A percentile compares a stretch with the other conserved stretches of the same genome.
Conservation (phyloP, 1,140 invertebrate species). For the Lysiphlebus fabarum region DNA sequence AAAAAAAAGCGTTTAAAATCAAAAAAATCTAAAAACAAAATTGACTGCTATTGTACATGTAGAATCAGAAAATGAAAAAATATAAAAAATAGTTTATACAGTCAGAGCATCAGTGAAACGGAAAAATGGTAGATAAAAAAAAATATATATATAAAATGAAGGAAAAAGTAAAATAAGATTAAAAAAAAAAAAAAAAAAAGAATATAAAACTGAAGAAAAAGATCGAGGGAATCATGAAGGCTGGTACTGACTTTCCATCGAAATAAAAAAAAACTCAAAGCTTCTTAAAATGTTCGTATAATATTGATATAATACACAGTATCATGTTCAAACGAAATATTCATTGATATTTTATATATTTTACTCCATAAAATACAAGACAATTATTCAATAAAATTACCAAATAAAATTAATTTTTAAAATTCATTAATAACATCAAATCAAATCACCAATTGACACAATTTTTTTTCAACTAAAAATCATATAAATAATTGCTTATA, state of each 20-base stretch:
- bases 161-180: constrained; percentile 11
- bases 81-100: neutral
- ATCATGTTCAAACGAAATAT: constrained; percentile 7
- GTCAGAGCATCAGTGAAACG: constrained; percentile 3
- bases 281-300: constrained; percentile 25
- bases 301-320: constrained; percentile 14
- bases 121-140: constrained; percentile 27
- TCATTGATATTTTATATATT: constrained; percentile 1
- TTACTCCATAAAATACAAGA: neutral
- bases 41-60: neutral
- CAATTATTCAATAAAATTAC: neutral
- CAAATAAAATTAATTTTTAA: too few relatives aligned
- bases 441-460: too few relatives aligned
- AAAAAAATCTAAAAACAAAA: neutral
- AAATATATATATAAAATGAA: constrained; percentile 17
- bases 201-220: constrained; percentile 24
- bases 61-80: neutral
- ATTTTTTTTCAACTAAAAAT: too few relatives aligned
- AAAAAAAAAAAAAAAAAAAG: constrained; percentile 14
- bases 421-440: too few relatives aligned
- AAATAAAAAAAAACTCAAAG: constrained; percentile 17
- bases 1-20: constrained; percentile 18
- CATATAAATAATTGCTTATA: too few relatives aligned
- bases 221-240: constrained; percentile 26
- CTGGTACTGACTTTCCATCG: constrained; percentile 17